Base-by-base conservation (phyloP, 2,888 invertebrate genomes). In the Phasia obesa region DNA sequence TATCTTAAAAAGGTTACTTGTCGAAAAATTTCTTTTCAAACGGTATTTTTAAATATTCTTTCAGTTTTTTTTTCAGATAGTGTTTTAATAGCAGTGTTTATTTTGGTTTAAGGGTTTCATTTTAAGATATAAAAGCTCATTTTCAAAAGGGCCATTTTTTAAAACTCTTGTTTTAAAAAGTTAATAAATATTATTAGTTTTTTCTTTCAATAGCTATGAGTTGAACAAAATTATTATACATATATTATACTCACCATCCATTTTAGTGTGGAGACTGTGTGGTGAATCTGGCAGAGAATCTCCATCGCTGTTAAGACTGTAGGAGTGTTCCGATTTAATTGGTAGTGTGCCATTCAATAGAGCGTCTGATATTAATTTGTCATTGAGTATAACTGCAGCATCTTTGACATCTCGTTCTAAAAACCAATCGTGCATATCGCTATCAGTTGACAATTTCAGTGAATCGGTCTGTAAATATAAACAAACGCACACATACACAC, bases 281-380 rank as follows among this genome's bases (percentile, higher is more conserved):
- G 95, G 95, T 75, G 95, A 95, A 85, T 94, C 93, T 57, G 95
- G 95, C 87, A 94, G 91, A 53, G 95, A 95, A 87, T 95, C 95
- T 53, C 93, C 94, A 90, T 95, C 95, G 86, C 95, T 95, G 86
- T 94, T 94, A 70, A 95, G 92, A 90, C 97, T 97, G 93, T 98
- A 98, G 85, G 97, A 97, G 93, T 98, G 98, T 92, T 98, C 97
- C 84, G 96, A 95, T 92, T 97, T 97, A 90, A 98, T 97, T 86
- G 97, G 97, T 65, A 90, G 84, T 67, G 95, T 94, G 85, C 96
- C 96, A 85, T 90, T 89, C 67, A 97, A 93, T 23, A 96, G 95
- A 4, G 97, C 97, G 87, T 91, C 91, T 71, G 91, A 91, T 86
- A 91, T 91, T 87, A 98, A 93, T 88, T 96, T 94, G 92, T 98